phyloP scores from a whole-genome alignment of 2,888 invertebrate species.

The Lithophane socia region DNA sequence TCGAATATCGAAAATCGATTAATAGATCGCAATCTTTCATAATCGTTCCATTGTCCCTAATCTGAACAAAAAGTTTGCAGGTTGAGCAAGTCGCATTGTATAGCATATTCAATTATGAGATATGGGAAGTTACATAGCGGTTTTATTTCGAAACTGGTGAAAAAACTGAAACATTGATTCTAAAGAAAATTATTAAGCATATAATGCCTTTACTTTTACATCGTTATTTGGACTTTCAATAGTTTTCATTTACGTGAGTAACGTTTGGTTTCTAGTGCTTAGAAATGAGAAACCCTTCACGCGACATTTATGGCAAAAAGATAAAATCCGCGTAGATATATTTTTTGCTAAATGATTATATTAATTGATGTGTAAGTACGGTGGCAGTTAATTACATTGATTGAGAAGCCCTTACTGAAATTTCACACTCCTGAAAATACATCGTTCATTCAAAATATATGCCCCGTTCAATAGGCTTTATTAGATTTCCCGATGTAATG shows the following conservation, averaged over 20 bases:
- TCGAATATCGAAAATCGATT: constrained; percentile 63
- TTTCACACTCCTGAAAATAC: constrained; percentile 8
- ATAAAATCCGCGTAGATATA: background rate
- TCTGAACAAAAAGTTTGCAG: constrained; percentile 47
- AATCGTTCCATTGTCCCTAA: constrained; percentile 61
- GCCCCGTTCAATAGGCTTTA: constrained; percentile 54
- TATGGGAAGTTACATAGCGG: constrained; percentile 23
- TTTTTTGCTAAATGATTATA: background rate
- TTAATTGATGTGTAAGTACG: background rate
- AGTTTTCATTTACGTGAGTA: background rate
- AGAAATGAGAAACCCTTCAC: background rate
- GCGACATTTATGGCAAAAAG: background rate
- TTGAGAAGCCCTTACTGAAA: background rate
- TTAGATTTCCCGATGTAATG: constrained; percentile 66
- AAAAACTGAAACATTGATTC: constrained; percentile 22
- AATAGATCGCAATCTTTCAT: constrained; percentile 67
- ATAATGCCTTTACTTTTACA: background rate
- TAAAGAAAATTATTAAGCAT: background rate
- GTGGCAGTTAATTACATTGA: background rate
- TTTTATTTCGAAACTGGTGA: constrained; percentile 31
- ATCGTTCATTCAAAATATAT: constrained; percentile 33
- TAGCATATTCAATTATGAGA: constrained; percentile 50
- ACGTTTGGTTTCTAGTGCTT: background rate
- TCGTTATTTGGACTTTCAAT: background rate
- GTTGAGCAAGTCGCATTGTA: constrained; percentile 52